Evolutionary conservation across 2,888 invertebrate genomes (phyloP).

Genomic region (Orthonychiurus folsomi): DNA sequence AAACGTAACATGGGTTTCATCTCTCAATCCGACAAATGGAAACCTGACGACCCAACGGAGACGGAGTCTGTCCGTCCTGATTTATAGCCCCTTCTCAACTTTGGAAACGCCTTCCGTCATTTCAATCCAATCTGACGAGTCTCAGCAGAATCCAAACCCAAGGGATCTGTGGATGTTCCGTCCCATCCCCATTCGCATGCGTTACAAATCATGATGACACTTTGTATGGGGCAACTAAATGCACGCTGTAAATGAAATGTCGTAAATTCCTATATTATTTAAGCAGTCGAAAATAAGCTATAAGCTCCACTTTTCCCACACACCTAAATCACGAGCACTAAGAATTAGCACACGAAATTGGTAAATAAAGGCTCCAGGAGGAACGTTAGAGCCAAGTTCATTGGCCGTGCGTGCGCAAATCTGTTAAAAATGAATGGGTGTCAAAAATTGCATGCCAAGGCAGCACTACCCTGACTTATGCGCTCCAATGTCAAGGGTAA

Average conservation of each 20-base stretch:
- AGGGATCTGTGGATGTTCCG: too few species aligned
- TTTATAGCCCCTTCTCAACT: not conserved
- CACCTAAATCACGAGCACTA: too few species aligned
- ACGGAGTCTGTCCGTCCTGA: not conserved
- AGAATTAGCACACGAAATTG: too few species aligned
- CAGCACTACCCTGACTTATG: not conserved
- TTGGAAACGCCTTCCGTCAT: not conserved
- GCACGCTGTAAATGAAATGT: too few species aligned
- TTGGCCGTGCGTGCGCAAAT: not conserved
- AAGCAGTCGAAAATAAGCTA: too few species aligned
- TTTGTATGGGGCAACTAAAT: too few species aligned
- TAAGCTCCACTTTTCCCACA: too few species aligned
- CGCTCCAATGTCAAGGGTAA: not conserved
- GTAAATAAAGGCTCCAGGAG: too few species aligned
- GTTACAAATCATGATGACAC: too few species aligned
- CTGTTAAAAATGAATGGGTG: not conserved
- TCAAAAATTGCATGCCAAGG: not conserved
- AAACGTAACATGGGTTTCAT: not conserved
- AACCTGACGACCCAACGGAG: not conserved
- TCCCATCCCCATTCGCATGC: too few species aligned
- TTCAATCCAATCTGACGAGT: not conserved
- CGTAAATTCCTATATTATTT: too few species aligned
- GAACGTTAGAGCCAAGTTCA: too few species aligned
- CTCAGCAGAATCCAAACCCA: not conserved
- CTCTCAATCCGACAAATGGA: not conserved